Evolutionary conservation across 1,140 invertebrate species (phyloP), one percentile per base, ranked within the genome.

Genomic region (Apis florea): DNA sequence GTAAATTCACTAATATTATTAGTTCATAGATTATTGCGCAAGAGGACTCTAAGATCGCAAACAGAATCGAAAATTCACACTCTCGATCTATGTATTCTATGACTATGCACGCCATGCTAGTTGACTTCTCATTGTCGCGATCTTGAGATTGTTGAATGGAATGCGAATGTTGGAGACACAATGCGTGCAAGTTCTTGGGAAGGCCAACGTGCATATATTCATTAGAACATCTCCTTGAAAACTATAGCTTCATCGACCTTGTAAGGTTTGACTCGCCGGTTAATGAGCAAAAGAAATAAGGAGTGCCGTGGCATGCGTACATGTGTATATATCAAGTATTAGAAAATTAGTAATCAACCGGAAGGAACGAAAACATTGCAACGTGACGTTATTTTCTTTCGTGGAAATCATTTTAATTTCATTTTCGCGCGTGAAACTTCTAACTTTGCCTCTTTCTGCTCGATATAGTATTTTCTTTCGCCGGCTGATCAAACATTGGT

Each of bases 201-300:
- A 85, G 64, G 79, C 75, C 75, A 59, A 31, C 58, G 63, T 69
- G 74, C 24, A 13, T 56, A 68, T 82, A 82, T 82, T 77, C 74
- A 83, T 86, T 82, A 71, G 70, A 86, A 64, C 81, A 73, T 79
- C 81, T 82, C 71, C 84, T 86, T 70, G 76, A 49, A 61, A 82
- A 74, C 79, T 82, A 75, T 58, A 79, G 79, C 66, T n/a, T 66
- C 24, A 59, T 1, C 56, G 84, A 79, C 84, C 85, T 86, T 85
- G 85, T 51, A 40, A 82, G 74, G 67, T 69, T 85, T 72, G 66
- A 86, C 79, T 71, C 40, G 17, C 31, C 54, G 59, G n/a, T 56
- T 74, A 72, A 58, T 58, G 67, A 70, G 56, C 64, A 47, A 26
- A 26, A 63, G 59, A 53, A 81, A 58, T n/a, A 58, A 54, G 24